phyloP scores from a whole-genome alignment of 2,113 vertebrate genomes.

The Phaetusa simplex region DNA sequence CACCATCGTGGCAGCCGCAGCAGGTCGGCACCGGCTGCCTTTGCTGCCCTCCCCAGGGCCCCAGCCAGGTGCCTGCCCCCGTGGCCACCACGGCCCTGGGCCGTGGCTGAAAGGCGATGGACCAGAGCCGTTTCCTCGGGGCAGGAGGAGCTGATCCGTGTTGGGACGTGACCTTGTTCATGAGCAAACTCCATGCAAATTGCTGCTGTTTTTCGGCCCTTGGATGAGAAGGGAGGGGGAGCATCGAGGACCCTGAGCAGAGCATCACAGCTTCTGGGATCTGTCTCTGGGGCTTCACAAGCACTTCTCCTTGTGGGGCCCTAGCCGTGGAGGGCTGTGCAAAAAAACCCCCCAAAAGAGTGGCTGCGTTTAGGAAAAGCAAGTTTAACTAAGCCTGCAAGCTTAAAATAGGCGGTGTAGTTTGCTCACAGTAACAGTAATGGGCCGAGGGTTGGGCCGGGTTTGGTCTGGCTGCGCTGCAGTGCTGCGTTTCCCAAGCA shows the following conservation, averaged over 20 bases:
- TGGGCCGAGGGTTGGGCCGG: fast-evolving
- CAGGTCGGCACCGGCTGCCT: neutral
- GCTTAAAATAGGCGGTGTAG: neutral
- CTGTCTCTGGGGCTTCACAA: neutral
- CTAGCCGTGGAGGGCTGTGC: neutral
- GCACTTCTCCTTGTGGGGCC: fast-evolving
- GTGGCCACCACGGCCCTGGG: neutral
- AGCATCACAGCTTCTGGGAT: neutral
- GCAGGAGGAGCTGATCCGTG: fast-evolving
- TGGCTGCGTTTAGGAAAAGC: neutral
- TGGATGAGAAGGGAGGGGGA: neutral
- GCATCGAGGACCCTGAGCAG: neutral
- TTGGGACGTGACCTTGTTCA: neutral
- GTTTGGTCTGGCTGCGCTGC: neutral
- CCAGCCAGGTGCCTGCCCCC: neutral
- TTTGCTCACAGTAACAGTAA: fast-evolving
- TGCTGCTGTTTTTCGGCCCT: neutral
- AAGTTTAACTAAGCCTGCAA: neutral
- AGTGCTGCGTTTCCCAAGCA: neutral
- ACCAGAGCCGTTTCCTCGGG: neutral
- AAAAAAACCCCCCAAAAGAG: neutral
- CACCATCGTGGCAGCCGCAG: neutral
- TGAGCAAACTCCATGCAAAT: neutral
- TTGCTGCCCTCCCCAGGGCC: neutral
- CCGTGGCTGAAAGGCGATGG: neutral